Conservation (phyloP, 2,797 vertebrate genomes). For the Eupleurogrammus muticus region DNA sequence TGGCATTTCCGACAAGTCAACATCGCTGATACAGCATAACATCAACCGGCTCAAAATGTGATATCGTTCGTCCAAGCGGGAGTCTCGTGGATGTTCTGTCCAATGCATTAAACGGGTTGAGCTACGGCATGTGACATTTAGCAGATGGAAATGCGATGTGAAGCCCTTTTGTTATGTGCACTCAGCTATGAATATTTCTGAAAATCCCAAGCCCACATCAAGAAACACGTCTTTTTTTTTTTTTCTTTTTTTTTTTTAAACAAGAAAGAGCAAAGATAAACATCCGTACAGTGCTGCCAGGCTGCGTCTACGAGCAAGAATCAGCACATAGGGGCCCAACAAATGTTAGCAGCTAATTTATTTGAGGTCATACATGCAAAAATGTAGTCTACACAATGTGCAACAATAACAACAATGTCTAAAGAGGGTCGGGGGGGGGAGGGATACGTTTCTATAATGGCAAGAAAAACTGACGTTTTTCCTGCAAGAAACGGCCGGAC, state of each 20-base stretch:
- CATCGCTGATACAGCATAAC: conserved; percentile 58
- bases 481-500: conserved; percentile 14
- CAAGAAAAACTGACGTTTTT: conserved; percentile 20
- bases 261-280: conserved; percentile 29
- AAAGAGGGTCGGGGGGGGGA: conserved; percentile 8
- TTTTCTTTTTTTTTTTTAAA: neutral
- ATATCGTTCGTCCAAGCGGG: conserved; percentile 16
- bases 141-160: conserved; percentile 40
- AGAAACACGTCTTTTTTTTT: conserved; percentile 1
- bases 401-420: conserved; percentile 27
- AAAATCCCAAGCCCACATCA: conserved; percentile 30
- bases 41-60: conserved; percentile 29
- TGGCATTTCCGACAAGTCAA: conserved; percentile 59
- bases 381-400: conserved; percentile 42
- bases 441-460: conserved; percentile 21
- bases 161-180: conserved; percentile 62
- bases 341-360: conserved; percentile 48
- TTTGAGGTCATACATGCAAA: conserved; percentile 60
- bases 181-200: conserved; percentile 25
- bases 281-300: conserved; percentile 19
- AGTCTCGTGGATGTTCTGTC: conserved; percentile 14
- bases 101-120: conserved; percentile 25
- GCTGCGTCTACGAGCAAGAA: conserved; percentile 6
- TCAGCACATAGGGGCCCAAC: conserved; percentile 21
- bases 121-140: conserved; percentile 39